Conservation (phyloP, 2,113 vertebrate genomes). For the Lucifuga dentata region DNA sequence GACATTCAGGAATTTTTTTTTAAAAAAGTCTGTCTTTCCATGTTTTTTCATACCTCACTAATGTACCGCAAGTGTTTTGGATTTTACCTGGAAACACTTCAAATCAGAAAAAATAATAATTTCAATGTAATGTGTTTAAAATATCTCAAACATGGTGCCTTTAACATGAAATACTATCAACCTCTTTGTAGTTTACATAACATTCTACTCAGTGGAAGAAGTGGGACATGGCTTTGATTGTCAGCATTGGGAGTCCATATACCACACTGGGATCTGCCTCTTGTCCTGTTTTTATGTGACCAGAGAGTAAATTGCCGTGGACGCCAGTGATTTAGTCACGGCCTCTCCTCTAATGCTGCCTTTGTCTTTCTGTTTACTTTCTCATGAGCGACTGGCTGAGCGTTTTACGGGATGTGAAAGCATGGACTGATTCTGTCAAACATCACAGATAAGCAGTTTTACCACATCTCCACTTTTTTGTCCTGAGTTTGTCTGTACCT, state of each 20-base stretch:
- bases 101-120: too few relatives aligned
- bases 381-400: background rate
- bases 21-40: too few relatives aligned
- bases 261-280: conserved; percentile 21
- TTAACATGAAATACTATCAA: background rate
- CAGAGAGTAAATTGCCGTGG: conserved; percentile 36
- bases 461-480: background rate
- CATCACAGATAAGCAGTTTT: conserved; percentile 1
- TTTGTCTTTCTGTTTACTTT: conserved; percentile 52
- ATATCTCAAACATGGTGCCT: too few relatives aligned
- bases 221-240: conserved; percentile 7
- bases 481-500: too few relatives aligned
- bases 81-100: too few relatives aligned
- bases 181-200: background rate
- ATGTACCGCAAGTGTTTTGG: too few relatives aligned
- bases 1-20: too few relatives aligned
- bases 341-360: conserved; percentile 42
- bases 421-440: conserved; percentile 9
- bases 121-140: too few relatives aligned
- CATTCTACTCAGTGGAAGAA: conserved; percentile 14
- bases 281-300: conserved; percentile 53
- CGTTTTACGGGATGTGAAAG: too few relatives aligned
- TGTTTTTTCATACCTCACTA: too few relatives aligned
- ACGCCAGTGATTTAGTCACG: background rate
- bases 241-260: conserved; percentile 9